These are phyloP conservation scores for Isaurus tuberculatus DNA, from an alignment of 92 coral and sea anemone genomes.

Conservation along the genomic window DNA sequence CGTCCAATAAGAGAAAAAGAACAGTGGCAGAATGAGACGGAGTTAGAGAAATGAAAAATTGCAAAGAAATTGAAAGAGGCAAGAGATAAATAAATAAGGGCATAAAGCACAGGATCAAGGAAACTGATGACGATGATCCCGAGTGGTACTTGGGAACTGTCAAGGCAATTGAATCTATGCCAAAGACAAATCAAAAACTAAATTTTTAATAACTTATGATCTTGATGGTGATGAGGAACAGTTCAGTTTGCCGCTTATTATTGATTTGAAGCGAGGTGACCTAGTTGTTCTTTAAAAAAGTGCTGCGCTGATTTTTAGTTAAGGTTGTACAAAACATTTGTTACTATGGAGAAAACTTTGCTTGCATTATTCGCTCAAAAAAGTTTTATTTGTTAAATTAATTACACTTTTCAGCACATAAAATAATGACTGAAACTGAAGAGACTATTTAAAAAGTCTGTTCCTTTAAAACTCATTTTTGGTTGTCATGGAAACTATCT, in stretches of 20 bases:
- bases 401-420: conserved; percentile 12
- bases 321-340: conserved; percentile 26
- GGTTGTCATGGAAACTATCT: conserved; percentile 28
- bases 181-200: conserved; percentile 18
- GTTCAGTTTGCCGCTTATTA: neutral
- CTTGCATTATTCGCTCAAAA: conserved; percentile 19
- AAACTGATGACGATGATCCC: neutral
- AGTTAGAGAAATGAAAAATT: neutral
- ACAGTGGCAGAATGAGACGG: neutral
- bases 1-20: neutral
- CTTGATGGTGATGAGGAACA: conserved; percentile 2
- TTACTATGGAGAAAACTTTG: conserved; percentile 19
- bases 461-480: conserved; percentile 11
- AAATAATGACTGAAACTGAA: conserved; percentile 1
- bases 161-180: neutral
- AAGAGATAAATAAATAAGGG: neutral
- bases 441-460: conserved; percentile 16
- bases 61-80: neutral
- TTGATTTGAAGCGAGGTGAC: conserved; percentile 8
- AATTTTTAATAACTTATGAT: neutral
- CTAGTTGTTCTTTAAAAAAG: neutral
- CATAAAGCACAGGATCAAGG: neutral
- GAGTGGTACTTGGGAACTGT: conserved; percentile 14
- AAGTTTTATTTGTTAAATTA: conserved; percentile 13
- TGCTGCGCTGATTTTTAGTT: conserved; percentile 5